A percentile compares a stretch with the other conserved stretches of the same genome.
These are phyloP conservation scores for Saccopteryx bilineata DNA, from an alignment of 2,113 vertebrate genomes.

Conservation along the genomic window DNA sequence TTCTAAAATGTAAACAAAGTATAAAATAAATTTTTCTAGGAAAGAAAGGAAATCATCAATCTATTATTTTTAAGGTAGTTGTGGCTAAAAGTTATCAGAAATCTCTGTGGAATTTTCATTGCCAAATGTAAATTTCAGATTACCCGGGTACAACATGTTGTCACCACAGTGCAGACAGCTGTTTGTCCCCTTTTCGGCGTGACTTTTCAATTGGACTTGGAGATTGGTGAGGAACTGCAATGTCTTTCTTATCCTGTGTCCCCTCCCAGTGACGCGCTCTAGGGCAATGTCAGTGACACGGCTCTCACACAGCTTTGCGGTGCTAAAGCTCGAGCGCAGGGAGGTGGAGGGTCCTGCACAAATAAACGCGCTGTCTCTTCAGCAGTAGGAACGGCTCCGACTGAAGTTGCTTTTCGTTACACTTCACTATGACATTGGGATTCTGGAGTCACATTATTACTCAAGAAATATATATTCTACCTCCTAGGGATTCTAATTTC, in stretches of 20 bases:
- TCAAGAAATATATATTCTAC: conserved; percentile 80
- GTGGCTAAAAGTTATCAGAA: conserved; percentile 80
- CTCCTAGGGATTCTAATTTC: conserved; percentile 84
- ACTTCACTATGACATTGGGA: conserved; percentile 81
- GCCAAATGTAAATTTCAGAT: conserved; percentile 69
- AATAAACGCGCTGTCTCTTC: conserved; percentile 68
- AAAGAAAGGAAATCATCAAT: conserved; percentile 82
- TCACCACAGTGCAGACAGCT: conserved; percentile 47
- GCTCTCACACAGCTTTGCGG: conserved; percentile 55
- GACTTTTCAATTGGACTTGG: conserved; percentile 57
- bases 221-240: conserved; percentile 66
- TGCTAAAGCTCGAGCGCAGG: conserved; percentile 70
- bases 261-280: neutral
- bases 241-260: conserved; percentile 31
- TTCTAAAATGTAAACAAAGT: conserved; percentile 87
- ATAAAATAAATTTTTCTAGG: conserved; percentile 85
- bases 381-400: conserved; percentile 79
- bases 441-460: conserved; percentile 84
- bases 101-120: conserved; percentile 77
- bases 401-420: conserved; percentile 76
- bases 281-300: conserved; percentile 62
- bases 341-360: conserved; percentile 74
- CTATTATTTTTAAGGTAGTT: conserved; percentile 84
- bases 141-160: conserved; percentile 63
- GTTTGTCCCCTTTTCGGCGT: neutral